Evolutionary conservation across 2,797 vertebrate species (phyloP).

Genomic region (Syngnathus rostellatus): DNA sequence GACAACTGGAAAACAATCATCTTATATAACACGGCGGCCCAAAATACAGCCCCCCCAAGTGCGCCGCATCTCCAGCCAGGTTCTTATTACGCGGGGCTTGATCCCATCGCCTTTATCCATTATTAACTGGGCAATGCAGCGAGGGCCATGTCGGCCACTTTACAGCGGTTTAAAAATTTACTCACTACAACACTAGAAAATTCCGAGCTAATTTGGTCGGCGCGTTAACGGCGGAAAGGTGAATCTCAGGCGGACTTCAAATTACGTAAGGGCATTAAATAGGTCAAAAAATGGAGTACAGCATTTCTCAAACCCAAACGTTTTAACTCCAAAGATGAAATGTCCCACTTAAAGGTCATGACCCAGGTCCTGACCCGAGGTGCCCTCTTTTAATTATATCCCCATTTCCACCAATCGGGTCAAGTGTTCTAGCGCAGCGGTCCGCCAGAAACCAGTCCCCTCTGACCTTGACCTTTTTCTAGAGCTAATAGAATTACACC

Average conservation of each 20-base stretch:
- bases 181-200: slow-evolving; percentile 45
- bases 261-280: slow-evolving; percentile 1
- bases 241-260: slow-evolving; percentile 12
- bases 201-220: slow-evolving; percentile 54
- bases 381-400: slow-evolving; percentile 38
- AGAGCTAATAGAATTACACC: slow-evolving; percentile 63
- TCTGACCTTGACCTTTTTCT: slow-evolving; percentile 65
- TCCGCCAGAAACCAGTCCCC: slow-evolving; percentile 51
- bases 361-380: slow-evolving; percentile 13
- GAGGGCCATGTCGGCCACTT: slow-evolving; percentile 65
- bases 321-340: slow-evolving; percentile 7
- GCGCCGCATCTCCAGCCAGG: slow-evolving; percentile 43
- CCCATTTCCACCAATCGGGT: slow-evolving; percentile 23
- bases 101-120: slow-evolving; percentile 68
- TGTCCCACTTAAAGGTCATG: slow-evolving; percentile 36
- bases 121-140: slow-evolving; percentile 63
- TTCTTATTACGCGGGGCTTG: slow-evolving; percentile 64
- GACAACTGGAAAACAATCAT: slow-evolving; percentile 37
- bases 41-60: slow-evolving; percentile 18
- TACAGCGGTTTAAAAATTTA: slow-evolving; percentile 71
- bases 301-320: not conserved
- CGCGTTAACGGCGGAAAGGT: slow-evolving; percentile 48
- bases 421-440: slow-evolving; percentile 26
- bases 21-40: slow-evolving; percentile 9
- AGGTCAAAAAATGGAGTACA: not conserved